Evolutionary conservation across 2,888 invertebrate species (phyloP).

Genomic region (Ditula angustiorana): DNA sequence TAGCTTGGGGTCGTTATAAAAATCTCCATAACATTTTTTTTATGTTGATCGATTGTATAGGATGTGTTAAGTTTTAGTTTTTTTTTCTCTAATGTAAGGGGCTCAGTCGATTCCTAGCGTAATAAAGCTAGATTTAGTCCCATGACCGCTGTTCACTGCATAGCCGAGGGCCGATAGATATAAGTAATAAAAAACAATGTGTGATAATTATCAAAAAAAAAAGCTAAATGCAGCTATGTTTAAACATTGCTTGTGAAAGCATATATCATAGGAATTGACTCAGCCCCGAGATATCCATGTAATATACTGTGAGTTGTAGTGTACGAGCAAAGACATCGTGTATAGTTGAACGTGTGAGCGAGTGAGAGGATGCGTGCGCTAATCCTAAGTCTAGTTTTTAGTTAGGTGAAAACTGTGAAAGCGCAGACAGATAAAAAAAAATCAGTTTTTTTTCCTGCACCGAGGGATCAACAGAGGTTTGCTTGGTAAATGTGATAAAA

Average conservation of each 20-base stretch:
- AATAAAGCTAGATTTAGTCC: slow-evolving; percentile 44
- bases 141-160: slow-evolving; percentile 54
- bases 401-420: slow-evolving; percentile 81
- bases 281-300: slow-evolving; percentile 74
- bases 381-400: slow-evolving; percentile 81
- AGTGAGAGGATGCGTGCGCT: slow-evolving; percentile 60
- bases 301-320: slow-evolving; percentile 72
- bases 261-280: slow-evolving; percentile 71
- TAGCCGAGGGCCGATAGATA: slow-evolving; percentile 54
- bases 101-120: slow-evolving; percentile 75
- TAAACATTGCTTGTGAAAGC: slow-evolving; percentile 41
- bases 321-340: slow-evolving; percentile 68
- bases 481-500: slow-evolving; percentile 73
- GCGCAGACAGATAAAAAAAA: slow-evolving; percentile 63
- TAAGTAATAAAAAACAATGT: slow-evolving; percentile 56
- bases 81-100: slow-evolving; percentile 69
- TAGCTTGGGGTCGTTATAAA: slow-evolving; percentile 52
- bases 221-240: slow-evolving; percentile 69
- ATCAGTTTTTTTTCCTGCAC: slow-evolving; percentile 72
- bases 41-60: slow-evolving; percentile 75
- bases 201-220: slow-evolving; percentile 69
- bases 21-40: slow-evolving; percentile 60
- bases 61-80: slow-evolving; percentile 75
- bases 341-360: slow-evolving; percentile 59
- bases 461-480: slow-evolving; percentile 76